Conservation (phyloP, 2,797 vertebrate genomes). For the Ficedula albicollis region DNA sequence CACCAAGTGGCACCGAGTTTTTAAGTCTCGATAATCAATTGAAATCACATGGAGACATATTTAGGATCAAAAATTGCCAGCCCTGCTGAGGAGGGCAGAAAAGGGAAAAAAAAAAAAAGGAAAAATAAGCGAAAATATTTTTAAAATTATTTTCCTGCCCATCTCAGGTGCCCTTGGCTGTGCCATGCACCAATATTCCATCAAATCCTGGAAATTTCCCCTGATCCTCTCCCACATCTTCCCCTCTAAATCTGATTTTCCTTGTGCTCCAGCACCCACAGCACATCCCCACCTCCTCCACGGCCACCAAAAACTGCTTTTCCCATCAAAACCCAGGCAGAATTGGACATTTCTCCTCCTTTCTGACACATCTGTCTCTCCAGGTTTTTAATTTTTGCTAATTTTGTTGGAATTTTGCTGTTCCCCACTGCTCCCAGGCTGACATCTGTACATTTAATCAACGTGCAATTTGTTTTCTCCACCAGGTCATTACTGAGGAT, state of each 20-base stretch:
- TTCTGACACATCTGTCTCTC: neutral
- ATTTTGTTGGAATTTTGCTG: neutral
- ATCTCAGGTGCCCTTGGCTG: neutral
- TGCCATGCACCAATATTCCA: neutral
- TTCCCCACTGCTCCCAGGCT: neutral
- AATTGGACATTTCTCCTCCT: accelerated
- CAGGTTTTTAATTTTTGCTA: neutral
- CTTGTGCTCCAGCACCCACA: neutral
- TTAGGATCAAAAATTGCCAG: neutral
- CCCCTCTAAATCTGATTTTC: neutral
- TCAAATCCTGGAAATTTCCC: accelerated
- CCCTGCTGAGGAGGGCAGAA: neutral
- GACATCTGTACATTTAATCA: neutral
- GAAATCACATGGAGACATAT: accelerated
- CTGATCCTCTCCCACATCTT: neutral
- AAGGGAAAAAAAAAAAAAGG: neutral
- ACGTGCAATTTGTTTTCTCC: neutral
- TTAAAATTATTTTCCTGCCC: neutral
- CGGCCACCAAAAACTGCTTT: neutral
- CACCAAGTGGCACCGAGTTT: accelerated
- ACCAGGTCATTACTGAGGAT: neutral
- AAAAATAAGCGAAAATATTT: neutral
- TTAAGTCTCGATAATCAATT: neutral
- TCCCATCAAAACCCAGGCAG: neutral
- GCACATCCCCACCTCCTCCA: neutral